Evolutionary conservation across 2,888 invertebrate species (phyloP).

Genomic region (Camponotus fellah): DNA sequence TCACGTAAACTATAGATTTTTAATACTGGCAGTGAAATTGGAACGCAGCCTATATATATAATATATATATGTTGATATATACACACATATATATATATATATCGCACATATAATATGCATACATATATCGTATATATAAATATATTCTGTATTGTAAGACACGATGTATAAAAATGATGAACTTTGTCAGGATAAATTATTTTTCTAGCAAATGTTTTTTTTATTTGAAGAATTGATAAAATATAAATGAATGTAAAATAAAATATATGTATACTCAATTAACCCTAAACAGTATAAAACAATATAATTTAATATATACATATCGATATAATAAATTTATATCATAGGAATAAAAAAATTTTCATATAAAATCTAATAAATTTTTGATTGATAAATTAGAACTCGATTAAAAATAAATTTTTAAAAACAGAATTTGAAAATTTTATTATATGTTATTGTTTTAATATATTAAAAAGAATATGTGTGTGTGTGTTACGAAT

Average conservation of each 20-base stretch:
- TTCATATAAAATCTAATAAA: not conserved
- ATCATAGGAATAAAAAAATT: slow-evolving; percentile 11
- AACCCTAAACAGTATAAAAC: slow-evolving; percentile 47
- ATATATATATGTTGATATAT: slow-evolving; percentile 27
- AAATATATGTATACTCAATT: not conserved
- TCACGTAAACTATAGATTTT: too few species aligned
- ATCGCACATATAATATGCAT: slow-evolving; percentile 41
- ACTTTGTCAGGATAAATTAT: slow-evolving; percentile 52
- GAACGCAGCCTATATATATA: slow-evolving; percentile 21
- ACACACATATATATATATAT: slow-evolving; percentile 48
- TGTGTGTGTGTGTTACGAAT: not conserved
- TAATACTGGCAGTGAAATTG: too few species aligned
- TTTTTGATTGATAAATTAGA: slow-evolving; percentile 2
- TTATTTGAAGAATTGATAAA: slow-evolving; percentile 39
- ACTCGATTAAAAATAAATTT: not conserved
- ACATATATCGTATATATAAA: slow-evolving; percentile 39
- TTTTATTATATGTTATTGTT: not conserved
- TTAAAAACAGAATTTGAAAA: not conserved
- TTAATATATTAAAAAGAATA: not conserved
- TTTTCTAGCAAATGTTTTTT: slow-evolving; percentile 42
- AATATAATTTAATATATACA: not conserved
- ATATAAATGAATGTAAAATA: not conserved
- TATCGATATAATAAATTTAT: slow-evolving; percentile 35
- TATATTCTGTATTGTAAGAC: slow-evolving; percentile 35
- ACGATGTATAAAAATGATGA: slow-evolving; percentile 28